A percentile compares a stretch with the other conserved stretches of the same genome.
Evolutionary conservation across 2,797 vertebrate genomes (phyloP).

Genomic region (Schizopygopsis pylzovi): DNA sequence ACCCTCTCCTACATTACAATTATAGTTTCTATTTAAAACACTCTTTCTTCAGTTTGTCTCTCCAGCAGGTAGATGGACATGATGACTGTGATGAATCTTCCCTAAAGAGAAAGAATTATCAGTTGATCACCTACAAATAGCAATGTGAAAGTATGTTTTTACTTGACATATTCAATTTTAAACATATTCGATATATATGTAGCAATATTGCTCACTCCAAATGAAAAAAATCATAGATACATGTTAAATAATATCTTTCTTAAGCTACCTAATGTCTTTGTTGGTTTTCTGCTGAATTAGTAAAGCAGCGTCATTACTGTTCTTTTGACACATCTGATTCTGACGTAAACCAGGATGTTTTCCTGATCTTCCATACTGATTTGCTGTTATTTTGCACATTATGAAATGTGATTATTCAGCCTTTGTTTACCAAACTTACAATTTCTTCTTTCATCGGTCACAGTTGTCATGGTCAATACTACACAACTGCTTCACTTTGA

Average conservation of each 20-base stretch:
- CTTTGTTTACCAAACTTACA: background rate
- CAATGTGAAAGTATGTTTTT: background rate
- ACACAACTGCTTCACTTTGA: background rate
- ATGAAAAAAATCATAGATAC: background rate
- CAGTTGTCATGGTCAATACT: background rate
- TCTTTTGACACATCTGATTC: background rate
- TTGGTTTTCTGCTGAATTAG: background rate
- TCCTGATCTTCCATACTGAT: background rate
- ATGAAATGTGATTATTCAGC: background rate
- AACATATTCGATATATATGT: too few species aligned
- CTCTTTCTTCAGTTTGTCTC: background rate
- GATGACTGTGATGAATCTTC: background rate
- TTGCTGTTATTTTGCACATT: background rate
- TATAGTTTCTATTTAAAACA: background rate
- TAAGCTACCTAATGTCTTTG: background rate
- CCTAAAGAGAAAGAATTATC: background rate
- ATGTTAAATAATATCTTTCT: background rate
- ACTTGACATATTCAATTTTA: too few species aligned
- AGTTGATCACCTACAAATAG: too few species aligned
- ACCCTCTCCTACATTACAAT: background rate
- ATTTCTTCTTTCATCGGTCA: background rate
- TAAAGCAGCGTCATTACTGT: background rate
- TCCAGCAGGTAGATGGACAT: background rate
- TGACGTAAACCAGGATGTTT: background rate
- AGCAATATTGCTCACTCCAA: background rate